phyloP scores from a whole-genome alignment of 2,888 invertebrate species.

The Coecobrya sp. region DNA sequence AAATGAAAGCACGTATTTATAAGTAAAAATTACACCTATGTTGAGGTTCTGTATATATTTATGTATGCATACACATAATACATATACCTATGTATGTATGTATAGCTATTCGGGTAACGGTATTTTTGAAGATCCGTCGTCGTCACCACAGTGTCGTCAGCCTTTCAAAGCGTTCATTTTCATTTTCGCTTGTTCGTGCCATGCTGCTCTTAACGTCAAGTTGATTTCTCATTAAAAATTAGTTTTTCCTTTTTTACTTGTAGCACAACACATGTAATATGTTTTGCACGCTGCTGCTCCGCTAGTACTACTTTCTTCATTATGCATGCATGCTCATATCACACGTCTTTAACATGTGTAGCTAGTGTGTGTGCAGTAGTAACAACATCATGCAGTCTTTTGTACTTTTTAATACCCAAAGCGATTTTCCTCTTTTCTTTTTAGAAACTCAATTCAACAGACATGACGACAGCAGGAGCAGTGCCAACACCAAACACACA shows the following conservation, averaged over 20 bases:
- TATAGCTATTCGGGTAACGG: background rate
- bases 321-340: constrained; percentile 72
- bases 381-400: constrained; percentile 23
- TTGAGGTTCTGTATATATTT: no score
- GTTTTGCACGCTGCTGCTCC: constrained; percentile 13
- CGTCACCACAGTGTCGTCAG: constrained; percentile 45
- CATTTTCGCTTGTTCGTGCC: constrained; percentile 54
- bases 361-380: constrained; percentile 47
- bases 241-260: constrained; percentile 58
- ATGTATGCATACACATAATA: background rate
- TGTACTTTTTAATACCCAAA: constrained; percentile 67
- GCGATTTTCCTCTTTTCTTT: constrained; percentile 40
- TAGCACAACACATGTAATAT: constrained; percentile 33
- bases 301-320: constrained; percentile 58
- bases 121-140: constrained; percentile 21
- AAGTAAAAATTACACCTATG: background rate
- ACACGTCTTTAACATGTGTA: constrained; percentile 69
- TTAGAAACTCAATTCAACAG: constrained; percentile 3
- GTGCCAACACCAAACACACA: constrained; percentile 12
- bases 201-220: constrained; percentile 78
- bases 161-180: constrained; percentile 44
- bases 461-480: constrained; percentile 40
- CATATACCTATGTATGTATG: background rate
- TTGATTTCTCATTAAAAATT: constrained; percentile 81
- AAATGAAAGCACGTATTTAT: constrained; percentile 70